Base-by-base conservation (phyloP, 2,797 vertebrate species). In the Dromococcyx pavoninus region DNA sequence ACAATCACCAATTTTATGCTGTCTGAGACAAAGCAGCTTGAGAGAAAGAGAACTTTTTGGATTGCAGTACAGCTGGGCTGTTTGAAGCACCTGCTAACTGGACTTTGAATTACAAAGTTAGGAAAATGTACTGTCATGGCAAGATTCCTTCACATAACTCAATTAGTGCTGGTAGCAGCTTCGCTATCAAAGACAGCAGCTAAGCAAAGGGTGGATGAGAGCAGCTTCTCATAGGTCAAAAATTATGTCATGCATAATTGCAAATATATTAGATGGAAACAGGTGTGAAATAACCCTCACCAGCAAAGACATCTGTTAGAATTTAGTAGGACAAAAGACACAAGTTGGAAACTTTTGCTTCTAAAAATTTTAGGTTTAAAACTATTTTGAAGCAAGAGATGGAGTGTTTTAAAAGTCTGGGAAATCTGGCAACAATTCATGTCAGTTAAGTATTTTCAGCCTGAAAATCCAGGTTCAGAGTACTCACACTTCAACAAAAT, bases 121-220 rank as follows among this genome's bases (percentile, higher is more conserved):
- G 85, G 64, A 17, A 13, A 16, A 46, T 0, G 28, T 9, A 9
- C 11, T 7, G 19, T 0, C 5, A 7, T 2, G 10, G 57, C 0
- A 3, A 51, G 18, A 18, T 24, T 24, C 75, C 67, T 41, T n/a
- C 46, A 5, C 48, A 18, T 10, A 3, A 2, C 1, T 5, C 2
- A 54, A 4, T 13, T 2, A 11, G 11, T 4, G 9, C 35, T 10
- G 28, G 56, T 22, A n/a, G 46, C 5, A 54, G 25, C n/a, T 44
- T 27, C 39, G 0, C 24, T 0, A n/a, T 1, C 58, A 35, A 22
- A 15, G 14, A 39, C n/a, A 51, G 58, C 35, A 14, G 46, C 5
- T 9, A 7, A 32, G 44, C 1, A 0, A 10, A 37, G 32, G 10
- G 30, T 25, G 51, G 57, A 8, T 18, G 37, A 17, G 17, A 53